Percentiles rank a stretch among this genome's conserved stretches.
Evolutionary conservation across 2,113 vertebrate genomes (phyloP).

Genomic region (Rutilus rutilus): DNA sequence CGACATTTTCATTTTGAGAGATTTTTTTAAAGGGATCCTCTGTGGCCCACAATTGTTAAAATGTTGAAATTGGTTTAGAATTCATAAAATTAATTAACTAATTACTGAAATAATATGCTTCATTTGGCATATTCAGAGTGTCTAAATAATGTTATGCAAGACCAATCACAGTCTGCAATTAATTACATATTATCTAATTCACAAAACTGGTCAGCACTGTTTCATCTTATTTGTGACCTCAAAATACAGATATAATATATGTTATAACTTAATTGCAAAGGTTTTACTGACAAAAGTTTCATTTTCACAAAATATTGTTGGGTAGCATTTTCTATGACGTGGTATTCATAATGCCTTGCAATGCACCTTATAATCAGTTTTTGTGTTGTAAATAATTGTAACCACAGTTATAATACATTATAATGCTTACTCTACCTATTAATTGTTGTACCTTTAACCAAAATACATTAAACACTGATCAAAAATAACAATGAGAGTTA

Average conservation of each 20-base stretch:
- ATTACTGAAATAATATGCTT: neutral
- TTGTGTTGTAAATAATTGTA: neutral
- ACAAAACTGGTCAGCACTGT: no score
- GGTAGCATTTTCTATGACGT: neutral
- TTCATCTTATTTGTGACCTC: no score
- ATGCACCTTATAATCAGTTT: neutral
- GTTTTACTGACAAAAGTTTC: neutral
- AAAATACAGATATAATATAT: no score
- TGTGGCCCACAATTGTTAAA: neutral
- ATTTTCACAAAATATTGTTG: neutral
- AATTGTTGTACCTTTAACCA: neutral
- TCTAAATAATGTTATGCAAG: neutral
- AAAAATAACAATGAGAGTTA: neutral
- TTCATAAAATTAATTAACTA: constrained; percentile 14
- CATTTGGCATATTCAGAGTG: neutral
- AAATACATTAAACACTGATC: neutral
- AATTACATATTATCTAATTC: no score
- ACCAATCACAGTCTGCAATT: neutral
- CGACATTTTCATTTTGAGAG: constrained; percentile 46
- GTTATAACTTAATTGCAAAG: neutral
- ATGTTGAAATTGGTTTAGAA: constrained; percentile 27
- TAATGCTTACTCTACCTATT: neutral
- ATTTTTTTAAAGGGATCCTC: constrained; percentile 73
- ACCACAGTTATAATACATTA: neutral
- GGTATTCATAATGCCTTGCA: neutral